A percentile compares a stretch with the other conserved stretches of the same genome.
phyloP scores from a whole-genome alignment of 2,797 vertebrate genomes.

The Artibeus lituratus region DNA sequence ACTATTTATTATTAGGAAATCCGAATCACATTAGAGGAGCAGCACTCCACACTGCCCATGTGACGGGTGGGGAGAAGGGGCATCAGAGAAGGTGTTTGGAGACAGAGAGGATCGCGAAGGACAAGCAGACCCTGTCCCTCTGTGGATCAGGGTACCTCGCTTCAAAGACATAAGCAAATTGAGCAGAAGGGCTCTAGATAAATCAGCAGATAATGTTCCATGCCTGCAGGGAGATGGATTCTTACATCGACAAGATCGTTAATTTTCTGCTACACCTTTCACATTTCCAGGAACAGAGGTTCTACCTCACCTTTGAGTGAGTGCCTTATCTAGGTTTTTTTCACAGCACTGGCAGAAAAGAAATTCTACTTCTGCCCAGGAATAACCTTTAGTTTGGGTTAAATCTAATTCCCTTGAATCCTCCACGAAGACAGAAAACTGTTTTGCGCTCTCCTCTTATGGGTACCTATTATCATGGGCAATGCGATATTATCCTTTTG shows the following conservation, averaged over 20 bases:
- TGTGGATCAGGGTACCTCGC: neutral
- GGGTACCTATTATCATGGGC: neutral
- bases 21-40: neutral
- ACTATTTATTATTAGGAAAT: neutral
- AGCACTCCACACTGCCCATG: no score
- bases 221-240: neutral
- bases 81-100: fast-evolving
- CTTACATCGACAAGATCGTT: neutral
- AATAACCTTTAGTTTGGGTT: neutral
- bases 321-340: neutral
- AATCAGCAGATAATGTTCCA: neutral
- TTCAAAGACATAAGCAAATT: neutral
- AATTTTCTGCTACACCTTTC: neutral
- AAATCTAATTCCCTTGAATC: neutral
- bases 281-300: neutral
- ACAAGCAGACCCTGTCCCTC: fast-evolving
- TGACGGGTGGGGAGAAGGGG: neutral
- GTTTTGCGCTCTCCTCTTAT: neutral
- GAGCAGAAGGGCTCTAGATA: neutral
- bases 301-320: neutral
- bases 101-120: neutral
- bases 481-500: neutral
- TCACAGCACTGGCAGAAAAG: neutral
- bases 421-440: neutral
- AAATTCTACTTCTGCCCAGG: slow-evolving; percentile 30